These are phyloP conservation scores for Catocala nupta DNA, from an alignment of 2,888 invertebrate species.

Conservation along the genomic window DNA sequence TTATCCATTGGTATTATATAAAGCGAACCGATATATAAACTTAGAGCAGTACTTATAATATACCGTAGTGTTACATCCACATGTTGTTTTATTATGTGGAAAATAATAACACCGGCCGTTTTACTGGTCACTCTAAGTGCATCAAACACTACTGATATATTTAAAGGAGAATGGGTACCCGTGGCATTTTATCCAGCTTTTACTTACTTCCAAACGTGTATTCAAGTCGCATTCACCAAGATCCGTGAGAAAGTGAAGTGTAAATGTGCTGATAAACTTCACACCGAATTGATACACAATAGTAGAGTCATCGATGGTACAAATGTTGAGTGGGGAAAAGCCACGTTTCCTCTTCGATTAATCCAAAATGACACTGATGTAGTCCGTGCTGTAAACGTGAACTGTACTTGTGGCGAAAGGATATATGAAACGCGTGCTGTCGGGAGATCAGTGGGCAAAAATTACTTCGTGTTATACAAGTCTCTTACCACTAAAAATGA, in stretches of 20 bases:
- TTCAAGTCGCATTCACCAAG: too few relatives aligned
- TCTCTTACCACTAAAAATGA: conserved; percentile 9
- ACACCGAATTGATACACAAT: not conserved
- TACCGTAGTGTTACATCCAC: too few relatives aligned
- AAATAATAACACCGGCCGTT: too few relatives aligned
- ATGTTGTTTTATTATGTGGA: too few relatives aligned
- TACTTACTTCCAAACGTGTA: too few relatives aligned
- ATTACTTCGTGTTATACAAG: conserved; percentile 17
- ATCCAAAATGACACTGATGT: conserved; percentile 10
- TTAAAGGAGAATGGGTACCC: too few relatives aligned
- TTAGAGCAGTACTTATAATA: too few relatives aligned
- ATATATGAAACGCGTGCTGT: not conserved
- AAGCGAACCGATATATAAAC: too few relatives aligned
- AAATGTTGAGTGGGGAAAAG: not conserved
- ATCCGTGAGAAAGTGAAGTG: not conserved
- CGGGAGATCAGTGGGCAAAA: conserved; percentile 3
- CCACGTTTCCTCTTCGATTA: not conserved
- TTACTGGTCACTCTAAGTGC: too few relatives aligned
- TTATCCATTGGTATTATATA: too few relatives aligned
- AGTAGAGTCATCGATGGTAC: not conserved
- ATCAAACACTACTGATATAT: too few relatives aligned
- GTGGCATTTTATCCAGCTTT: too few relatives aligned
- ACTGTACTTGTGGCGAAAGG: conserved; percentile 5
- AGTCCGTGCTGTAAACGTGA: not conserved
- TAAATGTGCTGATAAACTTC: not conserved